phyloP scores from a whole-genome alignment of 2,888 invertebrate genomes.

The Cordylochernes scorpioides region DNA sequence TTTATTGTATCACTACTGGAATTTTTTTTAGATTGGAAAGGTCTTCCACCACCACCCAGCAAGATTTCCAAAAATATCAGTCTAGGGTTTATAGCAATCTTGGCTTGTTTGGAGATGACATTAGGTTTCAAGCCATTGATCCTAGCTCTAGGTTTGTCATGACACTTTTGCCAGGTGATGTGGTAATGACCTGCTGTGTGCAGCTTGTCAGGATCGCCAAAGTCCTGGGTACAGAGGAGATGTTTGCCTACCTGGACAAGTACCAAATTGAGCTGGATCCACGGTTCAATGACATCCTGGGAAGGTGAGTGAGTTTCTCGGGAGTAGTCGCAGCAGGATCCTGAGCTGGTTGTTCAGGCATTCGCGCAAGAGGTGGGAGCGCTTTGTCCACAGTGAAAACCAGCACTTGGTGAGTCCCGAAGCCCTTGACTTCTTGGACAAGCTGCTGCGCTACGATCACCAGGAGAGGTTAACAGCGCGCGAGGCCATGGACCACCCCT shows the following conservation, averaged over 20 bases:
- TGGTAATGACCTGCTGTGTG: too few relatives aligned
- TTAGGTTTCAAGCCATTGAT: too few relatives aligned
- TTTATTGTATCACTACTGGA: too few relatives aligned
- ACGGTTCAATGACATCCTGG: constrained; percentile 94
- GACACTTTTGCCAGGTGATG: too few relatives aligned
- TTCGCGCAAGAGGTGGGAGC: constrained; percentile 96
- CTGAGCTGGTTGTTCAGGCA: too few relatives aligned
- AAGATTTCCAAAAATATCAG: too few relatives aligned
- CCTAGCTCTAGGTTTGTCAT: too few relatives aligned
- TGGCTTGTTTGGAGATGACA: too few relatives aligned
- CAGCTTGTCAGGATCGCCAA: constrained; percentile 85
- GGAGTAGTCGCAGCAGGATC: too few relatives aligned
- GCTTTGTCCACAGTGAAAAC: constrained; percentile 95
- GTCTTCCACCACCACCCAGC: too few relatives aligned
- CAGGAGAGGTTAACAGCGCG: constrained; percentile 84
- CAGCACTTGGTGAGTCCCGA: constrained; percentile 93
- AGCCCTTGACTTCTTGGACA: constrained; percentile 94
- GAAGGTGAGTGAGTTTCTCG: constrained; percentile 38
- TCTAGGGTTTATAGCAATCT: too few relatives aligned
- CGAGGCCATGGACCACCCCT: constrained; percentile 98
- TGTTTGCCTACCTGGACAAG: constrained; percentile 97
- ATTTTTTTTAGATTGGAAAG: too few relatives aligned
- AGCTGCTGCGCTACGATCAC: constrained; percentile 94
- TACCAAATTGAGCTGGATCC: constrained; percentile 99
- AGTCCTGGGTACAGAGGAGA: constrained; percentile 95